Evolutionary conservation across 2,888 invertebrate species (phyloP), one percentile per base, ranked within the genome.

Genomic region (Cacoxenus indagator): DNA sequence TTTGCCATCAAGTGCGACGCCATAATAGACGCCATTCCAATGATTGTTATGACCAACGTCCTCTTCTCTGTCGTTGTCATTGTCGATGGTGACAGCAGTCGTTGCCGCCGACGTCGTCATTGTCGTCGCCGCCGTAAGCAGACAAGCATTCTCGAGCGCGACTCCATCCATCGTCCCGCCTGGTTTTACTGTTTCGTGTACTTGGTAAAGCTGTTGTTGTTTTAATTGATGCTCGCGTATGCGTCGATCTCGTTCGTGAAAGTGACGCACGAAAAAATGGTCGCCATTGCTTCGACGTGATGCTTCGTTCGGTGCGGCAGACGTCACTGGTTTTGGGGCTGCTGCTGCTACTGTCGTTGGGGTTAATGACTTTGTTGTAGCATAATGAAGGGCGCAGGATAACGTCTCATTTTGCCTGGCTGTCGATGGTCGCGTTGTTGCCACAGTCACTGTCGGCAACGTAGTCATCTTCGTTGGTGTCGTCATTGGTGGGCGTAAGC

Each of bases 211-310:
- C 62, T 76, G 87, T 73, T 88, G 87, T 73, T 86, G 87, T 70
- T 86, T 86, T 76, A 88, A 81, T 76, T 88, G 88, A 77, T 88
- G 88, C 73, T 87, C 87, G 73, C 86, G 84, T 81, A 88, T 88
- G 72, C 86, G 86, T 70, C 88, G 88, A 82, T 88, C 88, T 74
- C 88, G 84, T 82, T 88, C 88, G 76, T 88, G 87, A 73, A 87
- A 87, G 72, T 87, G 88, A 71, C 84, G 84, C 65, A 87, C 87
- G 72, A 88, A 86, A 69, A 84, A 74, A 74, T 85, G 85, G 67
- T 88, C 87, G 69, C 75, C 75, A 68, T 71, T 78, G 70, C 71
- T 79, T 26, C 57, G 71, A 55, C 71, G 67, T 46, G 65, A 65
- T 48, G 54, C 55, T 68, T 73, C 51, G 71, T 67, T 64, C 24